Base-by-base conservation (phyloP, 2,113 vertebrate species). In the Monopterus albus region DNA sequence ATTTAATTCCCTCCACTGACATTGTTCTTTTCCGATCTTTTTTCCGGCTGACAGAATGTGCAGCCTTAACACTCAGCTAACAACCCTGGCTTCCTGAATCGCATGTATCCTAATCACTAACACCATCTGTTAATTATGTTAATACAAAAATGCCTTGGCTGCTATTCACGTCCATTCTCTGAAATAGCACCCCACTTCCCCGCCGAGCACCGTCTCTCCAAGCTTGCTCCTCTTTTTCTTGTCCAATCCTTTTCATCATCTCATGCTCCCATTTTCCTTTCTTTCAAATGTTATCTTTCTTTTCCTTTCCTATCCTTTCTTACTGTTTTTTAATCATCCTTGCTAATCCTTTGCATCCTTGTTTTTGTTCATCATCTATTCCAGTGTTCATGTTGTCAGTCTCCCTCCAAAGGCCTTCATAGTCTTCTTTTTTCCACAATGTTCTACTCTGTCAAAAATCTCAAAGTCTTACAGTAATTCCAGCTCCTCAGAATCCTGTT, bases 71-170 rank as follows among this genome's bases (percentile, higher is more conserved):
- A 85, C 84, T 88, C 82, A 43, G 80, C 83, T 89, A 90, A 91
- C 83, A 90, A 86, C 89, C 82, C 81, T 67, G 73, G 83, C 82
- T 88, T 91, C 88, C 88, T 88, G 84, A 92, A 88, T 88, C 66
- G 73, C 88, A 85, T 90, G 83, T 92, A 91, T 91, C 82, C 87
- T 89, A 91, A 92, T 92, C 89, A 92, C 89, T 90, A 64, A 87
- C 86, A 87, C 91, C 91, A 92, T 93, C 92, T 93, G 92, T 91
- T 92, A 92, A 93, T 91, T 91, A 91, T 89, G 89, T 89, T 92
- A 91, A 92, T 91, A 87, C 78, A 91, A 88, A 89, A 90, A 88
- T 84, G 81, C 84, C 67, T 90, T 86, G 87, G 89, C 84, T 86
- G 85, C 85, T 72, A 84, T 88, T 90, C 87, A 75, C 83, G 83